Base-by-base conservation (phyloP, 2,888 invertebrate genomes). In the Agrotis exclamationis region DNA sequence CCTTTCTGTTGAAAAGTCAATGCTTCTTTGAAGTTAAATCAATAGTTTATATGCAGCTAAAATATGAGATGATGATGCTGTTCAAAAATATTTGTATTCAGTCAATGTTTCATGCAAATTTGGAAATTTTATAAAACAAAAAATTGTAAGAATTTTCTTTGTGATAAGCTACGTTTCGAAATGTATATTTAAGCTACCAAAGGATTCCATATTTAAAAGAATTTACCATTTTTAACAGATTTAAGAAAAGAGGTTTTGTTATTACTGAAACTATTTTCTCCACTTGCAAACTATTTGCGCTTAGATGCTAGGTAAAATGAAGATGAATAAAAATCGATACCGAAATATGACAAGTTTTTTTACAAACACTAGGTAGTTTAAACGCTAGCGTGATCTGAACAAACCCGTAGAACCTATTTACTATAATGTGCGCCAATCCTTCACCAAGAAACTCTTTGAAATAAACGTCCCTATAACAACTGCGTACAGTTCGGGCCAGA, bases 41-140 rank as follows among this genome's bases (percentile, higher is more conserved):
- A 58, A 71, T 71, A 63, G n/a, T 50, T 7, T 22, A 72, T 28
- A 50, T 79, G 63, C 39, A 51, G 14, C 20, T 28, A 50, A 60
- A 50, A n/a, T 70, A 56, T 60, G 33, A 45, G 39, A 18, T 56
- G 33, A 22, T 44, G 39, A 22, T 56, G 28, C 14, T 45, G 13
- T 20, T 67, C 56, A 24, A 50, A 50, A 57, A 2, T 22, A 22
- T 72, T 57, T 22, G 22, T 68, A 72, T 72, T 68, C 56, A 56
- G 44, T 13, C 22, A 68, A 44, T 18, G 50, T 76, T n/a, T 58
- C 20, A 13, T 24, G 24, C 16, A 57, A 69, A 76, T 67, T 45
- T 67, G 56, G 11, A 45, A 51, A 58, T 77, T 58, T 76, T 13
- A 47, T 68, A 7, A 2, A 0, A 24, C 24, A 11, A 45, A 57